Percentiles rank a stretch among this genome's conserved stretches.
These are phyloP conservation scores for Ryuthela nishihirai DNA, from an alignment of 2,888 invertebrate species.

Conservation along the genomic window DNA sequence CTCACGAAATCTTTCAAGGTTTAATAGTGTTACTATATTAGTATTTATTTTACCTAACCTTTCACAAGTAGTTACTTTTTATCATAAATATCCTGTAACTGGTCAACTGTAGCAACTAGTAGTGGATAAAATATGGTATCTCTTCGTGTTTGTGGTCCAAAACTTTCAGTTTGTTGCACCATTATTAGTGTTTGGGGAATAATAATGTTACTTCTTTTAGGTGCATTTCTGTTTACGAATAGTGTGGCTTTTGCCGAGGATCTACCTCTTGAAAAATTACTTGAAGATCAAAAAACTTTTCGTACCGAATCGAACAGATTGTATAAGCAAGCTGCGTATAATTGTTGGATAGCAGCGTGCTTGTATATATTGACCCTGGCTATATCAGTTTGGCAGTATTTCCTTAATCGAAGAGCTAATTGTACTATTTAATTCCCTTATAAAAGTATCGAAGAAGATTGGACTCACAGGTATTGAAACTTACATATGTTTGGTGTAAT, in stretches of 20 bases:
- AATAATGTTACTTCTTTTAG: slow-evolving; percentile 85
- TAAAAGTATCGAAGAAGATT: no score
- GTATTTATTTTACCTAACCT: no score
- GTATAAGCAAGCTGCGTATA: slow-evolving; percentile 72
- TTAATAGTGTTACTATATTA: no score
- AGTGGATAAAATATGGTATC: slow-evolving; percentile 11
- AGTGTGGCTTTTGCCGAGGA: slow-evolving; percentile 88
- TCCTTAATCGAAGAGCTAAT: slow-evolving; percentile 21
- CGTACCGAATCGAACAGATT: slow-evolving; percentile 44
- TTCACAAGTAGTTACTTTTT: no score
- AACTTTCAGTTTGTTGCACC: slow-evolving; percentile 84
- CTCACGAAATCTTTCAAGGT: no score
- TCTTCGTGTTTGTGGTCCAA: slow-evolving; percentile 73
- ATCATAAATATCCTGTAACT: no score
- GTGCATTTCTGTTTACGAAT: slow-evolving; percentile 79
- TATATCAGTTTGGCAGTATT: slow-evolving; percentile 32
- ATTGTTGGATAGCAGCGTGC: slow-evolving; percentile 93
- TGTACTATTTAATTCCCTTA: slow-evolving; percentile 19
- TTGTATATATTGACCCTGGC: slow-evolving; percentile 60
- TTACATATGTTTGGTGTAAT: no score
- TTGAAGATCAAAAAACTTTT: slow-evolving; percentile 51
- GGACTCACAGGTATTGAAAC: no score
- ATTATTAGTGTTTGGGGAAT: slow-evolving; percentile 92
- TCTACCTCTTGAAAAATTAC: slow-evolving; percentile 62
- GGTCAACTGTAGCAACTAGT: no score